Conservation (phyloP, 2,797 vertebrate genomes). For the Premnoplex brunnescens region DNA sequence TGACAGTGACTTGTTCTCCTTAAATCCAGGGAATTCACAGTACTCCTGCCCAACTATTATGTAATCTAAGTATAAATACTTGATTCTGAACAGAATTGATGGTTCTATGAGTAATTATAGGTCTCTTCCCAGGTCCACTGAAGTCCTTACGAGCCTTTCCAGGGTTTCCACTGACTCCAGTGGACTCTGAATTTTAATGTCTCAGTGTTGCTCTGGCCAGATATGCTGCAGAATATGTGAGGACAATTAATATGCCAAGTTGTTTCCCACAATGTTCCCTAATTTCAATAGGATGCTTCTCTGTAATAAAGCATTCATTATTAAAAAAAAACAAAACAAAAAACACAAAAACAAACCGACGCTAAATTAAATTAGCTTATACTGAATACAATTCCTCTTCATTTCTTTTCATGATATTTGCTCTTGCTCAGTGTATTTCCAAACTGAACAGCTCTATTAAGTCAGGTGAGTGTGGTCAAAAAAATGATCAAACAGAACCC, state of each 20-base stretch:
- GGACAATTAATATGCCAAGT: not conserved
- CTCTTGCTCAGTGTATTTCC: not conserved
- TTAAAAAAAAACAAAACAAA: constrained; percentile 53
- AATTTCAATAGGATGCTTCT: constrained; percentile 33
- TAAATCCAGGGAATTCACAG: not conserved
- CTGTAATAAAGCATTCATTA: constrained; percentile 55
- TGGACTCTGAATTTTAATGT: not conserved
- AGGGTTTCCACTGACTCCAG: not conserved
- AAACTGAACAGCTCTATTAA: not conserved
- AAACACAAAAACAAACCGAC: too few relatives aligned
- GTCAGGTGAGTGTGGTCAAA: not conserved
- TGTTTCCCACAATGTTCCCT: not conserved
- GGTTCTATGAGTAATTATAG: not conserved
- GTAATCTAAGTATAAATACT: not conserved
- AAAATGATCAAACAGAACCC: not conserved
- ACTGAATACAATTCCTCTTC: constrained; percentile 47
- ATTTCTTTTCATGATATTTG: constrained; percentile 30
- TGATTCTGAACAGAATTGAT: not conserved
- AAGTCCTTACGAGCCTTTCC: not conserved
- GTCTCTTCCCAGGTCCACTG: not conserved
- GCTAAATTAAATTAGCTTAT: constrained; percentile 62
- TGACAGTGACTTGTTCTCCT: not conserved
- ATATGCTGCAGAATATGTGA: not conserved
- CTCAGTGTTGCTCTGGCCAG: not conserved
- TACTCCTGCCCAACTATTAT: not conserved